Conservation (phyloP, 2,797 vertebrate species). For the Chloroceryle amazona region DNA sequence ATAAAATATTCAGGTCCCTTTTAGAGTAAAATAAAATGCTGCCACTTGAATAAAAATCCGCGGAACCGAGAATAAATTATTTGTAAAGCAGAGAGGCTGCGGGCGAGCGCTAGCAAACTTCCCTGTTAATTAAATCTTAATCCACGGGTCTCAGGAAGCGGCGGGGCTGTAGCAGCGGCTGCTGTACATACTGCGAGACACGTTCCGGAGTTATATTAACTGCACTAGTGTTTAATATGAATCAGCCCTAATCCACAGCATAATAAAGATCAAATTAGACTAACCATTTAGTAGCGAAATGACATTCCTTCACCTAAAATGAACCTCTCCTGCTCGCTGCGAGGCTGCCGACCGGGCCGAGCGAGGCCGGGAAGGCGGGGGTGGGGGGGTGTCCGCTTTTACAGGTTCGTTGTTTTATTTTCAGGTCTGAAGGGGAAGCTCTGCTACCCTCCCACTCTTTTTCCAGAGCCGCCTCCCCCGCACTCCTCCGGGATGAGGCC, state of each 20-base stretch:
- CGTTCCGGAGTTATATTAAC: constrained; percentile 40
- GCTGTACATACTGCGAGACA: constrained; percentile 22
- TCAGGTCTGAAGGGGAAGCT: background rate
- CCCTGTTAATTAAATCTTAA: constrained; percentile 74
- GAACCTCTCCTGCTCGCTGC: background rate
- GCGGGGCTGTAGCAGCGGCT: constrained; percentile 8
- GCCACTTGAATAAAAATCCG: constrained; percentile 65
- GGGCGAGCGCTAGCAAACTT: constrained; percentile 48
- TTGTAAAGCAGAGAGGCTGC: constrained; percentile 50
- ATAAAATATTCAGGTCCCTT: constrained; percentile 54
- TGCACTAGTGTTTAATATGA: constrained; percentile 65
- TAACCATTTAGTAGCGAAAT: constrained; percentile 78
- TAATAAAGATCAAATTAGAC: constrained; percentile 77
- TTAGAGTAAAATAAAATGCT: constrained; percentile 44
- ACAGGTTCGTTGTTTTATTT: background rate
- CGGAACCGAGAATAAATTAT: constrained; percentile 57
- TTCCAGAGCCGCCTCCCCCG: background rate
- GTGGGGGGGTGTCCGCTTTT: background rate
- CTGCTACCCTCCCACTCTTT: background rate
- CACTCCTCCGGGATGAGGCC: background rate
- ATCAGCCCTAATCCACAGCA: constrained; percentile 72
- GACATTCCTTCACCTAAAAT: constrained; percentile 69
- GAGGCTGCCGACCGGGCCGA: background rate
- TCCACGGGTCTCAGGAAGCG: constrained; percentile 44
- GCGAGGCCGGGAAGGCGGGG: background rate